Base-by-base conservation (phyloP, 1,140 invertebrate species). In the Drosophila repletoides region DNA sequence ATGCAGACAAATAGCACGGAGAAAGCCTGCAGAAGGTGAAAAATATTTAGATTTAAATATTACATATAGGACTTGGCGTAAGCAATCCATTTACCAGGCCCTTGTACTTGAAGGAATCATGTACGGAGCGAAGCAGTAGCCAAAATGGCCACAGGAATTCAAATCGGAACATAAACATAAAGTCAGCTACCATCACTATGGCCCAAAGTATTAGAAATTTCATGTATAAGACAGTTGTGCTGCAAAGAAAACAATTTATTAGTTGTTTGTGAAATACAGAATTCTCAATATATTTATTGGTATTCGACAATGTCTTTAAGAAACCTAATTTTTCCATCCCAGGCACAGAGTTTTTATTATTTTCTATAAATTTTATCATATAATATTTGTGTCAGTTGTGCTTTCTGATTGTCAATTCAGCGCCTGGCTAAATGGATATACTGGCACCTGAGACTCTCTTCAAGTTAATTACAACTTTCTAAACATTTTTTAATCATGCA, bases 81-180 rank as follows among this genome's bases (percentile, higher is more conserved):
- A 14, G 36, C 19, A 5, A 41, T 40, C 5, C 10, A 95, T 95
- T 95, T 91, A 98, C 97, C 93, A 99, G 93, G 91, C 98, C 98
- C 94, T 99, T 98, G 92, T 99, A 99, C 93, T 98, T 98, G 91
- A 98, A 99, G 67, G 97, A 98, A 92, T 99, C 98, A 92, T 99
- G 97, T 66, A 98, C 96, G 91, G 97, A 98, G 91, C 98, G 94
- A 55, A 99, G 92, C 72, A 99, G 93, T 71, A 99, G 93, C 97
- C 98, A 99, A 91, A 99, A 98, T 38, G 98, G 98, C 97, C 98
- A 99, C 74, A 99, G 93, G 92, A 98, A 99, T 93, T 99, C 98
- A 93, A 99, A 98, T 81, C 98, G 96, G 92, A 99, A 99, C 92
- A 99, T 98, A 91, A 99, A 92, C 92, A 99, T 95, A 91, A 98